phyloP scores from a whole-genome alignment of 2,113 vertebrate species.

The Numenius arquata region DNA sequence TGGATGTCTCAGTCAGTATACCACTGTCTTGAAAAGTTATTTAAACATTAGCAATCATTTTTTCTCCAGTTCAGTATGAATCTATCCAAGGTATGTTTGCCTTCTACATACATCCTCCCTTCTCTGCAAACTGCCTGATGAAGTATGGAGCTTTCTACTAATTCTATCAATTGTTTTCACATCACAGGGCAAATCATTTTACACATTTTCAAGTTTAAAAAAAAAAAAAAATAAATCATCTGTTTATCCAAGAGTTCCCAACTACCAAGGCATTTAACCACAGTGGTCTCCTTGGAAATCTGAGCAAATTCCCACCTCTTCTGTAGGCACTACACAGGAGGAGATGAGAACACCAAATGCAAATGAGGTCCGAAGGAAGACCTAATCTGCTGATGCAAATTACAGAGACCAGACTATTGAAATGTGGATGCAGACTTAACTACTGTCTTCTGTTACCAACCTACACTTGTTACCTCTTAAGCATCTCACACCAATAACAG shows the following conservation, averaged over 20 bases:
- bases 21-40: background rate
- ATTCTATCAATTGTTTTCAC: background rate
- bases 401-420: background rate
- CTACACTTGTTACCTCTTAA: background rate
- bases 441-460: background rate
- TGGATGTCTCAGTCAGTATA: background rate
- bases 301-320: background rate
- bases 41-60: background rate
- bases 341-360: background rate
- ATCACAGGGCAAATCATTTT: background rate
- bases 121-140: background rate
- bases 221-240: background rate
- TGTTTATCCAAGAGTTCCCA: background rate
- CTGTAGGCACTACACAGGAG: background rate
- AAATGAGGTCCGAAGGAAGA: background rate
- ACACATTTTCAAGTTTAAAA: background rate
- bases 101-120: background rate
- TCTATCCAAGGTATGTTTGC: background rate
- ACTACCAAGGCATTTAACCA: background rate
- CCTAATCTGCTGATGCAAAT: background rate
- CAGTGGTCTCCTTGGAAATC: background rate
- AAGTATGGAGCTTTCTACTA: background rate
- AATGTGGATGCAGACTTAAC: background rate
- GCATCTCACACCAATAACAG: background rate
- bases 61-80: background rate